These are phyloP conservation scores for Cryptocheilus praepositus DNA, from an alignment of 2,888 invertebrate species.

Conservation along the genomic window DNA sequence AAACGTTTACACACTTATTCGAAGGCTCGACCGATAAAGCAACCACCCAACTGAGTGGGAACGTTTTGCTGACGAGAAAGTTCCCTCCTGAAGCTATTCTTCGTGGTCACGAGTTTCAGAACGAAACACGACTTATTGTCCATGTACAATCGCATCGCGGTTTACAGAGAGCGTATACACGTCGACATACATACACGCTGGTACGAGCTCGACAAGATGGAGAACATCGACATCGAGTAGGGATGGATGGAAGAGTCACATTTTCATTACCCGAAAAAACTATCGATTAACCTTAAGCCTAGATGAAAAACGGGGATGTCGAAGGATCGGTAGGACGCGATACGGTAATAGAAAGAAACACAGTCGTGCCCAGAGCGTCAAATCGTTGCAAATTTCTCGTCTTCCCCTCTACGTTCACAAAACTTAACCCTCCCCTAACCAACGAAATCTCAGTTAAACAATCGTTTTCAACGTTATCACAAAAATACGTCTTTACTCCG, in stretches of 20 bases:
- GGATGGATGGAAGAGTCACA: conserved; percentile 4
- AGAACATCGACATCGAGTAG: conserved; percentile 1
- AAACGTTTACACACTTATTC: conserved; percentile 51
- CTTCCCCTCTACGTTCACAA: no score
- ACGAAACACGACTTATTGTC: conserved; percentile 58
- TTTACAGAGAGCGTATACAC: conserved; percentile 36
- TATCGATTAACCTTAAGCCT: conserved; percentile 34
- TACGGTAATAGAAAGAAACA: no score
- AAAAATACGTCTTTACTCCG: conserved; percentile 20
- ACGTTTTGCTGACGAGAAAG: neutral
- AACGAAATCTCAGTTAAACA: no score
- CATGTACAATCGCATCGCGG: conserved; percentile 58
- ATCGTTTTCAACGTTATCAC: no score
- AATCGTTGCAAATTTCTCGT: no score
- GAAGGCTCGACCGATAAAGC: conserved; percentile 33
- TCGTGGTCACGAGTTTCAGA: conserved; percentile 11
- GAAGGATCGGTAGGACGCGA: no score
- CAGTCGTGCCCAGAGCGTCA: no score
- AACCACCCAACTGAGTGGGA: conserved; percentile 22
- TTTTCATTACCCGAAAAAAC: conserved; percentile 3
- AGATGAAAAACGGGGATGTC: conserved; percentile 45
- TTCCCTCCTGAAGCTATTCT: neutral
- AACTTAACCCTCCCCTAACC: no score
- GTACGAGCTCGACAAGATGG: conserved; percentile 4
- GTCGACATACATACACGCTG: conserved; percentile 1